A percentile compares a stretch with the other conserved stretches of the same genome.
phyloP scores from a whole-genome alignment of 2,888 invertebrate species.

The Microctonus brassicae region DNA sequence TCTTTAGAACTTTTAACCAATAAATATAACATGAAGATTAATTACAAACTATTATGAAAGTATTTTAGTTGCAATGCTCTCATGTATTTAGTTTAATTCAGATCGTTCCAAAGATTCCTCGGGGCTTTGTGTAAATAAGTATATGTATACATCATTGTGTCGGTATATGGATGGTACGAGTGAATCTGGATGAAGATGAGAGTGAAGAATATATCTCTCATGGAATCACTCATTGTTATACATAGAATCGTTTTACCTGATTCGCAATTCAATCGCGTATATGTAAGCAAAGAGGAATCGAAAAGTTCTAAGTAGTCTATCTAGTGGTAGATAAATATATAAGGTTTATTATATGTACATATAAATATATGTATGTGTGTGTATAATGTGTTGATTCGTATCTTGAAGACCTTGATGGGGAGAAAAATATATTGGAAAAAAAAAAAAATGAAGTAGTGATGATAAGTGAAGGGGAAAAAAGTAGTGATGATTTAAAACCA shows the following conservation, averaged over 20 bases:
- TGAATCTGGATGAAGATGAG: slow-evolving; percentile 25
- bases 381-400: slow-evolving; percentile 4
- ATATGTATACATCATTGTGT: too few relatives aligned
- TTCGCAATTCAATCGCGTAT: slow-evolving; percentile 30
- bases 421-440: slow-evolving; percentile 5
- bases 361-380: neutral
- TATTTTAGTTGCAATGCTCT: neutral
- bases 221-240: slow-evolving; percentile 47
- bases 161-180: slow-evolving; percentile 40
- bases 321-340: too few relatives aligned
- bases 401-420: slow-evolving; percentile 5
- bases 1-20: neutral
- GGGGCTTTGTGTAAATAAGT: slow-evolving; percentile 40
- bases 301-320: slow-evolving; percentile 4
- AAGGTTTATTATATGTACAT: too few relatives aligned
- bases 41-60: neutral
- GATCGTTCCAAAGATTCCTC: neutral
- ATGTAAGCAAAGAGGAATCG: slow-evolving; percentile 30
- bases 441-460: neutral
- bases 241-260: slow-evolving; percentile 21
- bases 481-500: slow-evolving; percentile 21
- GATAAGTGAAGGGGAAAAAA: neutral
- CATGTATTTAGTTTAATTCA: neutral
- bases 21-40: neutral
- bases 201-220: slow-evolving; percentile 25